Evolutionary conservation across 53 echinoderm and acorn worm genomes (phyloP), one percentile per base, ranked within the genome.

Genomic region (Holothuria scabra): DNA sequence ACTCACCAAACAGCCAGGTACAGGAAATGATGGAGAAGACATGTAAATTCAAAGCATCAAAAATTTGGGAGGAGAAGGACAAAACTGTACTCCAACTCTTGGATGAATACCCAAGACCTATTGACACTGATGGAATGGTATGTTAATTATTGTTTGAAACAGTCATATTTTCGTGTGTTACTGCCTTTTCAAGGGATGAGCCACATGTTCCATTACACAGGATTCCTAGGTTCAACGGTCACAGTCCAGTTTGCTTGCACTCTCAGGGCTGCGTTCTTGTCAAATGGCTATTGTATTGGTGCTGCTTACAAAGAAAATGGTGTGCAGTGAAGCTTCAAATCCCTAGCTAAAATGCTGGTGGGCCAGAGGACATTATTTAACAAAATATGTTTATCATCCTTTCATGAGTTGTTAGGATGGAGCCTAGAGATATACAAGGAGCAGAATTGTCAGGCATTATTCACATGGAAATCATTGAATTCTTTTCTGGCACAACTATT

Each of bases 111-210:
- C 65, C 65, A 13, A 65, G 65, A 24, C 65, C 25, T 65, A 31
- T 65, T 65, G 65, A 65, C 25, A 65, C 65, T 13, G 65, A 65
- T 65, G 65, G 65, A 65, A 65, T 65, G 65, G 65, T 25, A 65
- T 24, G 25, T 65, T 65, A n/a, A 19, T n/a, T 65, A n/a, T n/a
- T 65, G 25, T 65, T 65, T 65, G n/a, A 2, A 16, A 22, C 25
- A n/a, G 10, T 25, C 25, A 65, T 65, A 65, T 7, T 65, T n/a
- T 65, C 28, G 2, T 65, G 65, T 31, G 25, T 65, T 65, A 65
- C 65, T 65, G 65, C 28, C 65, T 28, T 28, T 14, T 25, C 65
- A 65, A 31, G 22, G 3, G 65, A 14, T 65, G 26, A 65, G 26
- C 65, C 25, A 35, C 35, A 35, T 3, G 6, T 35, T 35, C 35